These are phyloP conservation scores for Dinoponera quadriceps DNA, from an alignment of 1,140 invertebrate genomes.

Conservation along the genomic window DNA sequence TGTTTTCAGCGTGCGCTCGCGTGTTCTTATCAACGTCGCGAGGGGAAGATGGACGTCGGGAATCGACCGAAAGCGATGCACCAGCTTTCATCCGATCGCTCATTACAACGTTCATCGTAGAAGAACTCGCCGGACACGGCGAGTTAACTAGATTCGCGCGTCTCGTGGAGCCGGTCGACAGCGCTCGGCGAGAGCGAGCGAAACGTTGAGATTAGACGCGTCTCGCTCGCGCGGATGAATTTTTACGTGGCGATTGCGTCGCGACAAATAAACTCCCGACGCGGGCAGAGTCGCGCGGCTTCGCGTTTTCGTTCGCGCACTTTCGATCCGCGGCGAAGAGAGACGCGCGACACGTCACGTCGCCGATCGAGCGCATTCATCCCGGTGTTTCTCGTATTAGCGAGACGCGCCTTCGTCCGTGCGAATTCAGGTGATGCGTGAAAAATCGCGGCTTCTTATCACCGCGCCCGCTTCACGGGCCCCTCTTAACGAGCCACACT, in stretches of 20 bases:
- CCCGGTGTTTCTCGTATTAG: background rate
- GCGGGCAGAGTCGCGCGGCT: too few relatives aligned
- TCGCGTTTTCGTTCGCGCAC: too few relatives aligned
- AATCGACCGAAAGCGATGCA: background rate
- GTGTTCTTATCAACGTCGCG: constrained; percentile 39
- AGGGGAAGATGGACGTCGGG: background rate
- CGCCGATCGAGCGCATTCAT: too few relatives aligned
- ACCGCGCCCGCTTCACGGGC: background rate
- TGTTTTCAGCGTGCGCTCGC: constrained; percentile 56
- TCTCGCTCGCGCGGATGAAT: too few relatives aligned
- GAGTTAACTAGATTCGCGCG: background rate
- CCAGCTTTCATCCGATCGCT: background rate
- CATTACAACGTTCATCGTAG: constrained; percentile 7
- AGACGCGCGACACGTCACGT: too few relatives aligned
- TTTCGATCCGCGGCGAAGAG: too few relatives aligned
- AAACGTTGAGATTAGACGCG: too few relatives aligned
- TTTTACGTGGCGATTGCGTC: too few relatives aligned
- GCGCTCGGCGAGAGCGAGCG: too few relatives aligned
- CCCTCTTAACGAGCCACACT: background rate
- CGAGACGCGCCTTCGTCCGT: background rate
- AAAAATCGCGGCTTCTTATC: constrained; percentile 2
- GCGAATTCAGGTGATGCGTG: background rate
- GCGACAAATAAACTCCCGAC: too few relatives aligned
- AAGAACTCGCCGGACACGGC: background rate
- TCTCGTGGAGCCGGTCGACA: too few relatives aligned